Base-by-base conservation (phyloP, 2,113 vertebrate genomes). In the Galemys pyrenaicus region DNA sequence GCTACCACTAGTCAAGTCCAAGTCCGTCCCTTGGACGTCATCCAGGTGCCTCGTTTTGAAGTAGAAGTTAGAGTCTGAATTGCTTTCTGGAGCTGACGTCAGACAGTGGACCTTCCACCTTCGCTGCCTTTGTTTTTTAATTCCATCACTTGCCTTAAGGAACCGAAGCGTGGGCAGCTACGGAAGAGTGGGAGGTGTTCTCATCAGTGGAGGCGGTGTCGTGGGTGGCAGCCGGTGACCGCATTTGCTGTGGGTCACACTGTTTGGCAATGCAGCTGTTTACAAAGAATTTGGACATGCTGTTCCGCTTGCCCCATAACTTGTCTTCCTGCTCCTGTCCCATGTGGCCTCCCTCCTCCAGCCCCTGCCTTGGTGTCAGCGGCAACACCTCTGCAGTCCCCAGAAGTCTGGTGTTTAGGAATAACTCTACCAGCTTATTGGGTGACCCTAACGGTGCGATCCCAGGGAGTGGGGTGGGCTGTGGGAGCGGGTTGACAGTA, bases 371-470 rank as follows among this genome's bases (percentile, higher is more conserved):
- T 68, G 22, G 35, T 96, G 77, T 93, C 92, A 95, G 24, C 41
- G 64, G 81, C 78, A 79, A 77, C 87, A 95, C 85, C 95, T 94
- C 0, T 15, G 15, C 26, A 32, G 1, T 35, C 24, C 65, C 51
- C 19, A 32, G 56, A 94, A 91, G 81, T 68, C 17, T 70, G 56
- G n/a, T 9, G 9, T 83, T 96, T 82, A 88, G 74, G 94, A 94
- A 28, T 44, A 82, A 84, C 79, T 90, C 88, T 92, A 82, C 44
- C 54, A 20, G 20, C 6, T 56, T 62, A 64, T 56, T 87, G 90
- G 92, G 84, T 83, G 56, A 91, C 82, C 96, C 65, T 81, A 56
- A 84, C 93, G 91, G 62, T 49, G 1, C 51, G n/a, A 26, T 93
- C 78, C 84, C 91, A 92, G 86, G 77, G 84, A 94, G 68, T 83